Evolutionary conservation across 2,113 vertebrate species (phyloP).

Genomic region (Hippopotamus amphibius): DNA sequence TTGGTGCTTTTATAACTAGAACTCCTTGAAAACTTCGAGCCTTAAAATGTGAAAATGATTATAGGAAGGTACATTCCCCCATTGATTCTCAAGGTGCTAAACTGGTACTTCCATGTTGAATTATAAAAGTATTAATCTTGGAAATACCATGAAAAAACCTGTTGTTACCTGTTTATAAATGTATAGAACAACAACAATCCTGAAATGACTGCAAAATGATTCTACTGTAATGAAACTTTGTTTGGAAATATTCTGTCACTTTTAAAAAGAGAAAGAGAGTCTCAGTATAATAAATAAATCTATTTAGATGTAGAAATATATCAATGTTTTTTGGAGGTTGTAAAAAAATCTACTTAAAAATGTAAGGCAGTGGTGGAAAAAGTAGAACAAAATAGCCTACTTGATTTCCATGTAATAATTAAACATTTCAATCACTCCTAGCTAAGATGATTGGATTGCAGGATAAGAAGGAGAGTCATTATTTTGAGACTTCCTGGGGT

Average conservation of each 20-base stretch:
- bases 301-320: neutral
- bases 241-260: neutral
- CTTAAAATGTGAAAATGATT: constrained; percentile 45
- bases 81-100: neutral
- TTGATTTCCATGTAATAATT: constrained; percentile 73
- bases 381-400: neutral
- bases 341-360: constrained; percentile 24
- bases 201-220: neutral
- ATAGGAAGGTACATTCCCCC: neutral
- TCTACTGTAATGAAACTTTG: neutral
- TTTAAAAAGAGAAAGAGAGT: neutral
- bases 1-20: constrained; percentile 13
- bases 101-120: neutral
- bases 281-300: neutral
- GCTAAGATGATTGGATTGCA: constrained; percentile 73
- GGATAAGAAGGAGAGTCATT: constrained; percentile 60
- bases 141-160: neutral
- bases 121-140: constrained; percentile 18
- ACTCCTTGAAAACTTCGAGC: constrained; percentile 7
- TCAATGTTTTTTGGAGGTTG: neutral
- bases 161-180: neutral
- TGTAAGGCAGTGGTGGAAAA: neutral
- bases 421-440: constrained; percentile 65
- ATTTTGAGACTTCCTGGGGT: constrained; percentile 73
- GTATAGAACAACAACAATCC: neutral